Evolutionary conservation across 2,113 vertebrate genomes (phyloP), one percentile per base, ranked within the genome.

Genomic region (Zosterops lateralis): DNA sequence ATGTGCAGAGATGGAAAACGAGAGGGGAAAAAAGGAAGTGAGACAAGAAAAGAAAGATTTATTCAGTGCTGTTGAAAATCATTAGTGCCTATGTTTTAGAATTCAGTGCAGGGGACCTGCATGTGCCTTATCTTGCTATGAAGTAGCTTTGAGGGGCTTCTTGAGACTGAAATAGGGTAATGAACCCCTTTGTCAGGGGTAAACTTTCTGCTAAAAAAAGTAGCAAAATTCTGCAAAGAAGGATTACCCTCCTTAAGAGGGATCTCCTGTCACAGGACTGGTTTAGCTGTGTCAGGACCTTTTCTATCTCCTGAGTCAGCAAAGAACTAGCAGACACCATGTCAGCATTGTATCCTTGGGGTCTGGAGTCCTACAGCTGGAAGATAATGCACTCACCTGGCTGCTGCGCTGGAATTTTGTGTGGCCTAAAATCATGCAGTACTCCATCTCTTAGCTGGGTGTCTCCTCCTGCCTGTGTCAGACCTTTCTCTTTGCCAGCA

Each of bases 1-100:
- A 93, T 18, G 15, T 76, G 62, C 66, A 79, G n/a, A 79, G 58
- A 87, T 44, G 50, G 78, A 92, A 92, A 93, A 89, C 0, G 1
- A 3, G 5, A 16, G 15, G 34, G 9, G 9, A 7, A 21, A 17
- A 53, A 84, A 65, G 86, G 66, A 93, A 95, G 66, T 79, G 78
- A 91, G 84, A 87, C 56, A 76, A 85, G 21, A 71, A 81, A 74
- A 84, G 25, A 42, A 90, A 91, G 74, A 85, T 75, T 57, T 90
- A 14, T 80, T 91, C 60, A 47, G 29, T 58, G 75, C 58, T 74
- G 32, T 51, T 91, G 67, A 73, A 93, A 91, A 78, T 12, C 11
- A 48, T 65, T 56, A 53, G 4, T 20, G 14, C 4, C 14, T 78
- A 4, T 38, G 58, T 64, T 87, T 72, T 12, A 25, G 32, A 66